Evolutionary conservation across 2,888 invertebrate species (phyloP), one percentile per base, ranked within the genome.

Genomic region (Leucozona laternaria): DNA sequence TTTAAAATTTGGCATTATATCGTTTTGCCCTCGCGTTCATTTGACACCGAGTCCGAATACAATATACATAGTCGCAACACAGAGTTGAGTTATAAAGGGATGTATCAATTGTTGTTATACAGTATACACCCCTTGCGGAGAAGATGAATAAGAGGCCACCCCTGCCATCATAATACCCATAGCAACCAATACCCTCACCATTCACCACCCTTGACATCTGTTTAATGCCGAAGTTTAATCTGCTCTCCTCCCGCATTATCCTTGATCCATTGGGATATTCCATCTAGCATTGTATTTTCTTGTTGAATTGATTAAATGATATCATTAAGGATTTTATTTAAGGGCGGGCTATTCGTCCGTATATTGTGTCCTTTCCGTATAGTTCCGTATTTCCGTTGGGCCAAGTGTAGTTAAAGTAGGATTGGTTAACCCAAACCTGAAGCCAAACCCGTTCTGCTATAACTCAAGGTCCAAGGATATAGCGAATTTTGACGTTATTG

Each of bases 221-320:
- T 75, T 81, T 86, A 81, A 81, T 81, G 85, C 58, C 73, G 60
- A 58, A 76, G 45, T 76, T 84, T 77, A 84, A 84, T 84, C 79
- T 84, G 40, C 58, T 72, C 62, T 78, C 58, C 73, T 79, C 83
- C 79, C 57, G 76, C 77, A 73, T 70, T 68, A 62, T 70, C n/a
- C 64, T 66, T 75, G 60, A 73, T 83, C 73, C 78, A 17, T 13
- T 31, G 40, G 62, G 62, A 75, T 79, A 79, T 79, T 83, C 55
- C 68, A 78, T 68, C 31, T 50, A 60, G 48, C 15, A 45, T 66
- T 43, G 73, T 81, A 62, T 78, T 86, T 85, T 78, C 81, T 86
- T 78, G 73, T 86, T 80, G 85, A 86, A 86, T 81, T 86, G 85
- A 86, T 86, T 86, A 86, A 86, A 86, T 81, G 85, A 86, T 86